These are phyloP conservation scores for Tridacna crocea DNA, from an alignment of 2,888 invertebrate species.

Conservation along the genomic window DNA sequence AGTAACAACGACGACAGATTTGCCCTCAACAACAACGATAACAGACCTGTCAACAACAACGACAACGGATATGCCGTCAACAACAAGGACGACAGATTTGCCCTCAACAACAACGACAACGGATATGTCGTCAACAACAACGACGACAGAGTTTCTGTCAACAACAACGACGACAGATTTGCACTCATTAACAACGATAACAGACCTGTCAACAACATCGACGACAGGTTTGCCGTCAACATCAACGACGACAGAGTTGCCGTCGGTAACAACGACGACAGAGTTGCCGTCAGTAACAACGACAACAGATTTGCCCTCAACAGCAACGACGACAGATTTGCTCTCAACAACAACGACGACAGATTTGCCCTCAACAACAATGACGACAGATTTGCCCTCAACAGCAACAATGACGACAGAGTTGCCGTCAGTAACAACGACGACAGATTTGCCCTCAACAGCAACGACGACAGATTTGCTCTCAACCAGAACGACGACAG, in stretches of 20 bases:
- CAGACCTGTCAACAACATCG: too few species aligned
- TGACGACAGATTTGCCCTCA: too few species aligned
- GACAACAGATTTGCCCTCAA: not conserved
- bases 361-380: too few species aligned
- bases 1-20: not conserved
- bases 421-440: too few species aligned
- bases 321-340: not conserved
- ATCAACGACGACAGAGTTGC: not conserved
- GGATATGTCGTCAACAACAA: not conserved
- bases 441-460: too few species aligned
- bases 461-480: too few species aligned
- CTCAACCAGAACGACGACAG: too few species aligned
- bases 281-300: not conserved
- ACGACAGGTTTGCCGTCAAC: not conserved
- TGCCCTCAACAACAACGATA: not conserved
- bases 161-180: not conserved
- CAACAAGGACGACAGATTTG: too few species aligned
- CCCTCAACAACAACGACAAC: not conserved
- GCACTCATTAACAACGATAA: too few species aligned
- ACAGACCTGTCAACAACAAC: not conserved
- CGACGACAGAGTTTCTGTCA: not conserved
- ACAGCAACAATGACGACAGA: too few species aligned
- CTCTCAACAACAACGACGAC: not conserved
- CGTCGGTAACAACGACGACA: too few species aligned
- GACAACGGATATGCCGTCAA: not conserved